Base-by-base conservation (phyloP, 37 sponge, comb jelly and placozoan genomes). In the Axinella damicornis region DNA sequence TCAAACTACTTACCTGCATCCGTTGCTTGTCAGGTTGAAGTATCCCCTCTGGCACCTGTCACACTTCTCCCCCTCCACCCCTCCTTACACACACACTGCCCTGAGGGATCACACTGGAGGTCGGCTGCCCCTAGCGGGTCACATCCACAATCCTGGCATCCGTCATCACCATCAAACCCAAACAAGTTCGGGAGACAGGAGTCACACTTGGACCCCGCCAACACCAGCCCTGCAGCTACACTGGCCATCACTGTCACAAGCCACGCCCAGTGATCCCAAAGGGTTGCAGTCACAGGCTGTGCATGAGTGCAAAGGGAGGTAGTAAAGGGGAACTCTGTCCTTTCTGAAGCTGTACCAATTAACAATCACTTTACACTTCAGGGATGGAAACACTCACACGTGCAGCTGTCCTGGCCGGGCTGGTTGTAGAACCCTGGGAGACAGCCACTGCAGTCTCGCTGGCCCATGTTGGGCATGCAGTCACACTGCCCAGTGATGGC, bases 221-320 rank as follows among this genome's bases (percentile, higher is more conserved):
- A 89, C 90, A 76, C 87, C 90, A 36, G 65, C 60, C 57, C 75
- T 73, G 71, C 91, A 90, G n/a, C 62, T 14, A 32, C 90, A 90
- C 27, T 78, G 37, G 2, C 90, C 90, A 17, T 46, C 46, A 6
- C 36, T 54, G 24, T 68, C 65, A 63, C 81, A 72, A 34, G 37
- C 28, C 12, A 11, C 17, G 2, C 19, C 53, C 41, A 69, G 30
- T 5, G 83, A 81, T 0, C 89, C 89, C 34, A 62, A 27, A 12
- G 30, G 34, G 60, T 71, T 39, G 56, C 90, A 90, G 36, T 67
- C 81, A 46, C 46, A 46, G 46, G 46, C 46, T 46, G 46, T 46
- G 46, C 46, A 46, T 46, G 46, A 9, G 9, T 4, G 46, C 9
- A 46, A 9, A 9, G n/a, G n/a, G n/a, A n/a, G n/a, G n/a, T n/a